phyloP scores from a whole-genome alignment of 2,888 invertebrate species.

The Atethmia centrago region DNA sequence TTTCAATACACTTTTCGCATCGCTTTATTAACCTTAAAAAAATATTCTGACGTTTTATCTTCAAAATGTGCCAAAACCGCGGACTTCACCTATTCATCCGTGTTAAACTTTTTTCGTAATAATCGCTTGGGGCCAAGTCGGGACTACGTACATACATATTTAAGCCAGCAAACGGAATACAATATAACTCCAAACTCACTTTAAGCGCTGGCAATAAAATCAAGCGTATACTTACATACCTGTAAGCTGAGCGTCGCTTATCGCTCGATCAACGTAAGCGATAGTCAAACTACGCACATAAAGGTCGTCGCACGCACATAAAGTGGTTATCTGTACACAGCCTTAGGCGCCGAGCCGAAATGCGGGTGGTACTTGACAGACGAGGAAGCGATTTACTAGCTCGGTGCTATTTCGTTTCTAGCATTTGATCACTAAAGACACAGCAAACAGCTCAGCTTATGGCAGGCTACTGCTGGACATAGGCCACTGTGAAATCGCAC shows the following conservation, averaged over 20 bases:
- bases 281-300: conserved; percentile 83
- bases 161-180: conserved; percentile 22
- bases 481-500: too few species aligned
- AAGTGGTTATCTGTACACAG: conserved; percentile 84
- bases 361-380: conserved; percentile 54
- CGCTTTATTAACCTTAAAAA: too few species aligned
- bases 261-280: conserved; percentile 74
- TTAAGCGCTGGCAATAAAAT: conserved; percentile 66
- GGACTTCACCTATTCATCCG: too few species aligned
- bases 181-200: conserved; percentile 26
- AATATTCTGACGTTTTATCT: too few species aligned
- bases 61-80: too few species aligned
- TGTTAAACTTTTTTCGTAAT: too few species aligned
- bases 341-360: conserved; percentile 80
- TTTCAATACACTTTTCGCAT: too few species aligned
- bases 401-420: too few species aligned
- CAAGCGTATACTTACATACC: conserved; percentile 47
- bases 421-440: too few species aligned
- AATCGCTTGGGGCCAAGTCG: too few species aligned
- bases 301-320: conserved; percentile 82
- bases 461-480: too few species aligned
- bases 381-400: conserved; percentile 41
- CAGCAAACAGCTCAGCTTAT: too few species aligned
- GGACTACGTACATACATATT: neutral
- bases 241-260: conserved; percentile 69